phyloP scores from a whole-genome alignment of 2,888 invertebrate species.

The Adela reaumurella region DNA sequence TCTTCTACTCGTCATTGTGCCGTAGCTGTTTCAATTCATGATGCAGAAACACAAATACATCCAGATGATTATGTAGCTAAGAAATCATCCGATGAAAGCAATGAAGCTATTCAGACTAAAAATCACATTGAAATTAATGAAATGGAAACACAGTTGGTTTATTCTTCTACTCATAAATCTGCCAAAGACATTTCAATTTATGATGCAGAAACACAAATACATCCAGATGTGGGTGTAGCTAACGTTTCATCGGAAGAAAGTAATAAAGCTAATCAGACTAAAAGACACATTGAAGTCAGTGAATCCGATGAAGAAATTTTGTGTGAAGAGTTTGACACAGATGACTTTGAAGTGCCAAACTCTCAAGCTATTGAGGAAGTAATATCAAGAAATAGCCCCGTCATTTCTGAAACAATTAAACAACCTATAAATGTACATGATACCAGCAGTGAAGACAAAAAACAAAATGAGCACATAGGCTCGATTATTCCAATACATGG shows the following conservation, averaged over 20 bases:
- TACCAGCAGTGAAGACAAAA: too few species aligned
- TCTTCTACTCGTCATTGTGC: too few species aligned
- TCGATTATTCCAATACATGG: too few species aligned
- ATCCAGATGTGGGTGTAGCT: too few species aligned
- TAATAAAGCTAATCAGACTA: slow-evolving; percentile 10
- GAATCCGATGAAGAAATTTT: slow-evolving; percentile 24
- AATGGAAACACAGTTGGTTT: slow-evolving; percentile 16
- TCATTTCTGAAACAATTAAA: too few species aligned
- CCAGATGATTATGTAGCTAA: too few species aligned
- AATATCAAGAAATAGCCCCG: too few species aligned
- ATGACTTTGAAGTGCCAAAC: slow-evolving; percentile 7
- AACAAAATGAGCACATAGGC: too few species aligned
- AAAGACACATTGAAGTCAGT: slow-evolving; percentile 8
- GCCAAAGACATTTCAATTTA: slow-evolving; percentile 11
- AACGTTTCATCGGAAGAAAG: too few species aligned
- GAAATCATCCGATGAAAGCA: too few species aligned
- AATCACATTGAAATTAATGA: slow-evolving; percentile 10
- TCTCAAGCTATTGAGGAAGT: not conserved
- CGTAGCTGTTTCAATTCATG: slow-evolving; percentile 12
- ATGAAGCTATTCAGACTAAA: slow-evolving; percentile 10
- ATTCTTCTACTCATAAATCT: too few species aligned
- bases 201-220: slow-evolving; percentile 22
- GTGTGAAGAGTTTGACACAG: slow-evolving; percentile 10
- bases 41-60: slow-evolving; percentile 22
- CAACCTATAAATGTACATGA: too few species aligned